Evolutionary conservation across 2,113 vertebrate genomes (phyloP).

Genomic region (Syngnathus scovelli): DNA sequence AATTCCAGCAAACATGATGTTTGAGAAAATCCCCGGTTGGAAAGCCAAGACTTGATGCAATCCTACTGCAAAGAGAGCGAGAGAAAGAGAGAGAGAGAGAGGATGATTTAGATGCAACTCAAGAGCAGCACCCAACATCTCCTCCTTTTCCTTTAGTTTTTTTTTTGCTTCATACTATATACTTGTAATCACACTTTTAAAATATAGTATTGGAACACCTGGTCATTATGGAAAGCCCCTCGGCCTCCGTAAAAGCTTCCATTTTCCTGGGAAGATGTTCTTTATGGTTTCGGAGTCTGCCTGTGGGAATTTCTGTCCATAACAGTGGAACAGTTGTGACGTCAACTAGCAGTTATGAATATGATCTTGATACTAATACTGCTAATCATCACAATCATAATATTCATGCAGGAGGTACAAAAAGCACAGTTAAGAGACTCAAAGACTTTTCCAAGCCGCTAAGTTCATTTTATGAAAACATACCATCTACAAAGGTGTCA

Average conservation of each 20-base stretch:
- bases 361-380: not conserved
- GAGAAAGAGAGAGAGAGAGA: conserved; percentile 6
- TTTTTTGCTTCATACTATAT: not conserved
- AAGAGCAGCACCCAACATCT: not conserved
- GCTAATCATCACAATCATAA: not conserved
- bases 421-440: not conserved
- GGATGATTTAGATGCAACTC: not conserved
- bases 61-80: conserved; percentile 32
- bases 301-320: not conserved
- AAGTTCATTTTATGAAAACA: not conserved
- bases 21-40: conserved; percentile 50
- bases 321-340: not conserved
- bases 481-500: not conserved
- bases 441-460: not conserved
- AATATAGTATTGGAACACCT: not conserved
- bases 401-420: not conserved
- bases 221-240: not conserved
- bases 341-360: not conserved
- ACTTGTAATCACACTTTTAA: conserved; percentile 1
- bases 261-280: not conserved
- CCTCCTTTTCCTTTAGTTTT: not conserved
- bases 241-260: not conserved
- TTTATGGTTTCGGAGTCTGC: not conserved
- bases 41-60: conserved; percentile 59
- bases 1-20: conserved; percentile 29